Evolutionary conservation across 2,888 invertebrate genomes (phyloP), one percentile per base, ranked within the genome.

Genomic region (Harpalus rufipes): DNA sequence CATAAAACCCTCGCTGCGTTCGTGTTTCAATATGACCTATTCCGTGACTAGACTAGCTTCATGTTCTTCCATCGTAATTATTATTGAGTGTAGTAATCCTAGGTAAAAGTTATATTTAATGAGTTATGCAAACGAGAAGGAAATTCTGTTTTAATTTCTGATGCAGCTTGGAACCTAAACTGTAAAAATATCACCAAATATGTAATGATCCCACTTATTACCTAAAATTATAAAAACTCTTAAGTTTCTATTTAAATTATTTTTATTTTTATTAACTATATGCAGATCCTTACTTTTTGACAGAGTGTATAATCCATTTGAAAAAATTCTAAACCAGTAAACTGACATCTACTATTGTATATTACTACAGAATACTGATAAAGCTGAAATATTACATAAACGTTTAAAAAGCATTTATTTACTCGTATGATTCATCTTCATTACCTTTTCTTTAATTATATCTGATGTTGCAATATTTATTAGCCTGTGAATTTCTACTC

Each of bases 141-240:
- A 1, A 51, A 51, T 12, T 51, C 14, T 32, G 74, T 18, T 51
- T 74, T 74, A 7, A 72, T 16, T 7, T 51, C 12, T 14, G 44
- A 10, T 4, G 44, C 7, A 74, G 12, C 44, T 83, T 76, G 74
- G 44, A 65, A 84, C 25, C 32, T 58, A 58, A 85, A 85, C 14
- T 85, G 85, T 59, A 85, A 12, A 14, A 85, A 85, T 85, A 85
- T 85, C 0, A 85, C 80, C 18, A 85, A 41, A 68, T 85, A 85
- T 32, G 85, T 85, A n/a, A 68, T 72, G 12, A 85, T 80, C 41
- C 80, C 85, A 39, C 72, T 59, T 39, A 85, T 56, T 10, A 85
- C 79, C 85, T 85, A 41, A 14, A 85, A 81, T 51, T 51, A 51
- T 51, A 51, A 51, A 32, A 32, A 32, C 3, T 32, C 0, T 32